A percentile compares a stretch with the other conserved stretches of the same genome.
phyloP scores from a whole-genome alignment of 2,797 vertebrate genomes.

The Channallabes apus region DNA sequence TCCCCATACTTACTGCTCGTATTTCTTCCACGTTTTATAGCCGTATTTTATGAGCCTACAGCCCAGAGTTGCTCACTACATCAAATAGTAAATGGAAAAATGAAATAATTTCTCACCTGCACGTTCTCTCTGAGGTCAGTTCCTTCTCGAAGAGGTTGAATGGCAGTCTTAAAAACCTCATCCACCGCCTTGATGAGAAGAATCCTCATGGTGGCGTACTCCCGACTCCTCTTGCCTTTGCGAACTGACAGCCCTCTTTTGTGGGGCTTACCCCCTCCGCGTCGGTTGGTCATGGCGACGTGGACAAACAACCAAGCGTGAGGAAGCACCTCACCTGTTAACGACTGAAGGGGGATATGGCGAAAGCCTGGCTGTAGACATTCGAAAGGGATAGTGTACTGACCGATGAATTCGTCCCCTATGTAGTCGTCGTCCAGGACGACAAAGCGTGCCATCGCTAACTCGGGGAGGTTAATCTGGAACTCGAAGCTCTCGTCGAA shows the following conservation, averaged over 20 bases:
- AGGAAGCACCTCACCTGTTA: slow-evolving; percentile 89
- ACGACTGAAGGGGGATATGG: slow-evolving; percentile 91
- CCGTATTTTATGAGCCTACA: background rate
- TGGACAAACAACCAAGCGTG: slow-evolving; percentile 95
- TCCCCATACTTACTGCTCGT: background rate
- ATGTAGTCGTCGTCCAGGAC: slow-evolving; percentile 98
- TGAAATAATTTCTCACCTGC: slow-evolving; percentile 79
- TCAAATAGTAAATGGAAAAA: slow-evolving; percentile 2
- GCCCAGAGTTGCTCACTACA: background rate
- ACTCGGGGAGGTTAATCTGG: slow-evolving; percentile 95
- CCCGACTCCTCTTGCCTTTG: slow-evolving; percentile 90
- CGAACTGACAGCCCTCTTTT: slow-evolving; percentile 95
- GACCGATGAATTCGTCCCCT: slow-evolving; percentile 96
- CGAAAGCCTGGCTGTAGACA: slow-evolving; percentile 97
- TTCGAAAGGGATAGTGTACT: slow-evolving; percentile 97
- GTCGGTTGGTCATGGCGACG: slow-evolving; percentile 95
- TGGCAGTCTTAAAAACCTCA: slow-evolving; percentile 95
- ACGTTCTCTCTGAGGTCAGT: slow-evolving; percentile 98
- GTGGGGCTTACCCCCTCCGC: slow-evolving; percentile 96
- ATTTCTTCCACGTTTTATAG: background rate
- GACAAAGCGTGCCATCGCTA: slow-evolving; percentile 97
- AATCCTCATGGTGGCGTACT: slow-evolving; percentile 94
- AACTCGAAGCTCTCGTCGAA: slow-evolving; percentile 99
- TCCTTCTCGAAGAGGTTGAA: slow-evolving; percentile 88
- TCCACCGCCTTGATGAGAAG: slow-evolving; percentile 91